phyloP scores from a whole-genome alignment of 2,113 vertebrate genomes.

The Lepisosteus osseus region DNA sequence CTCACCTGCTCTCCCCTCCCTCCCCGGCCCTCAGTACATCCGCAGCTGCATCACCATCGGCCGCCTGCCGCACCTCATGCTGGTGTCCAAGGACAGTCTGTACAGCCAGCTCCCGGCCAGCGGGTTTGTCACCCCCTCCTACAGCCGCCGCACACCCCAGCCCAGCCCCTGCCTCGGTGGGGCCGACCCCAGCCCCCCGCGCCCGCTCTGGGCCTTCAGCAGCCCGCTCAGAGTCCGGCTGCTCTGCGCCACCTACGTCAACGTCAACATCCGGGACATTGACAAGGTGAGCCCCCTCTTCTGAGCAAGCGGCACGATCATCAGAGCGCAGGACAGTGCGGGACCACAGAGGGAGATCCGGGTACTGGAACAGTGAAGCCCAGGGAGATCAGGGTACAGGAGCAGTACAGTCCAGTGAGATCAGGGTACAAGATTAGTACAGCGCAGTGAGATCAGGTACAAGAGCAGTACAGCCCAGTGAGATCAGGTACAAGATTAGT shows the following conservation, averaged over 20 bases:
- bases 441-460: too few species aligned
- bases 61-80: constrained; percentile 74
- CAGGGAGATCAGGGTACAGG: too few species aligned
- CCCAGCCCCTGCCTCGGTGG: constrained; percentile 64
- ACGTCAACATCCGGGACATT: constrained; percentile 75
- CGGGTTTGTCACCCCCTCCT: constrained; percentile 67
- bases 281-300: constrained; percentile 57
- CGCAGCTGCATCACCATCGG: constrained; percentile 65
- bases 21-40: constrained; percentile 55
- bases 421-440: too few species aligned
- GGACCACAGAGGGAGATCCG: too few species aligned
- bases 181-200: constrained; percentile 43
- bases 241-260: constrained; percentile 74
- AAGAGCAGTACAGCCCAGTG: too few species aligned
- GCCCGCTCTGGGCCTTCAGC: constrained; percentile 72
- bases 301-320: too few species aligned
- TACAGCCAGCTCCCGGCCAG: constrained; percentile 69
- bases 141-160: constrained; percentile 70
- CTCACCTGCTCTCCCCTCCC: not conserved
- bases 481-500: too few species aligned
- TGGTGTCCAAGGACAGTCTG: constrained; percentile 72
- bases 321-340: not conserved
- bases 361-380: too few species aligned
- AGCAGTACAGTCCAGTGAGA: too few species aligned
- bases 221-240: constrained; percentile 62